Evolutionary conservation across 1,140 invertebrate genomes (phyloP).

Genomic region (Lasioglossum baleicum): DNA sequence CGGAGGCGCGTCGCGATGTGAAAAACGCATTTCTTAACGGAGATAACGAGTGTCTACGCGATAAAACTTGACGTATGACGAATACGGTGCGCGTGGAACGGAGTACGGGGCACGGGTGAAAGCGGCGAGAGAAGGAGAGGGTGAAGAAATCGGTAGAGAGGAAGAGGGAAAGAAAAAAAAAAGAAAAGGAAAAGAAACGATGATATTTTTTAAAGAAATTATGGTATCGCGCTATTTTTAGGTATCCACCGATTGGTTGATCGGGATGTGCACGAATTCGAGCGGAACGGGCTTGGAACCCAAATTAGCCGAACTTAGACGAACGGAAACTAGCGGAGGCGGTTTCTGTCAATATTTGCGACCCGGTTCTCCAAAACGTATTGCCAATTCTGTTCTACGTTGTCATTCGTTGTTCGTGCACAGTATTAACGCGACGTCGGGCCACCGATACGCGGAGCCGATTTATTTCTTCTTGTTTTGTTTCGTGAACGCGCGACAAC

Average conservation of each 20-base stretch:
- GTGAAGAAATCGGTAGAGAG: too few species aligned
- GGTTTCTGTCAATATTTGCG: constrained; percentile 32
- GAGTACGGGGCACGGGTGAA: constrained; percentile 4
- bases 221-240: constrained; percentile 44
- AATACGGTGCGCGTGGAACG: constrained; percentile 22
- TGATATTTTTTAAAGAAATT: constrained; percentile 40
- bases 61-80: constrained; percentile 30
- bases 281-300: background rate
- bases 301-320: constrained; percentile 18
- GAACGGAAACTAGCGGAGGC: background rate
- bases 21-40: background rate
- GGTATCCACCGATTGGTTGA: constrained; percentile 28
- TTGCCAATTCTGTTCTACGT: background rate
- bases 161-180: background rate
- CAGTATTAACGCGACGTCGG: background rate
- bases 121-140: background rate
- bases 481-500: background rate
- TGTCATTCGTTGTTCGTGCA: constrained; percentile 24
- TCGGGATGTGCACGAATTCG: constrained; percentile 12
- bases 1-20: too few species aligned
- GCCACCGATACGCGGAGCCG: background rate
- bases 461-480: background rate
- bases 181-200: background rate
- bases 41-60: constrained; percentile 3
- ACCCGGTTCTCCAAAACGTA: constrained; percentile 5